phyloP scores from a whole-genome alignment of 64 coral and sea anemone species.

The Anthopleura sola region DNA sequence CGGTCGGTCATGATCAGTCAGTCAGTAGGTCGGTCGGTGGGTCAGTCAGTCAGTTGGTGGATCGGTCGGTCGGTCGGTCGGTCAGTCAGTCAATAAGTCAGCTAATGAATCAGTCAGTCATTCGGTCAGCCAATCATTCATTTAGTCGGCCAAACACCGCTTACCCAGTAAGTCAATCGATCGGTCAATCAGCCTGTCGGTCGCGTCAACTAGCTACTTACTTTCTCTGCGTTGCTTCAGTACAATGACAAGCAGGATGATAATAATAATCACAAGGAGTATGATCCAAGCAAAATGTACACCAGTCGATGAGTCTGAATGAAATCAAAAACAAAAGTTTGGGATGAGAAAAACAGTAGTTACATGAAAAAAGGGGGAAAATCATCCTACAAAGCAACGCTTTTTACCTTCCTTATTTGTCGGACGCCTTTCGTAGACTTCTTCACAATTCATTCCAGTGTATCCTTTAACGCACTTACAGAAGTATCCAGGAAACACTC shows the following conservation, averaged over 20 bases:
- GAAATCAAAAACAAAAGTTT: not conserved
- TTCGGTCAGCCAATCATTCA: no score
- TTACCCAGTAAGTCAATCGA: not conserved
- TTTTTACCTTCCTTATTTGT: no score
- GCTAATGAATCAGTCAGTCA: no score
- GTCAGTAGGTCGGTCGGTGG: no score
- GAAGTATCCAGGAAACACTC: slow-evolving; percentile 47
- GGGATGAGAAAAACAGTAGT: no score
- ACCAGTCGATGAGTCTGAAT: not conserved
- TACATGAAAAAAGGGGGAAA: no score
- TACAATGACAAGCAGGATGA: not conserved
- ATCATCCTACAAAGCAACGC: no score
- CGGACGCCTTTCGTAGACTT: not conserved
- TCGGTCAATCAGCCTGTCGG: not conserved
- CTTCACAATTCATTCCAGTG: slow-evolving; percentile 42
- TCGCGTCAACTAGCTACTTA: not conserved
- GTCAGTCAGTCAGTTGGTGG: no score
- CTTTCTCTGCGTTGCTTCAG: not conserved
- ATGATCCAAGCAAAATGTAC: not conserved
- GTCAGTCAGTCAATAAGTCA: no score
- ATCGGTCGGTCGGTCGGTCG: no score
- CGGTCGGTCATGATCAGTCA: no score
- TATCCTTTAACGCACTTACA: slow-evolving; percentile 58
- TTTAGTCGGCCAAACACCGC: not conserved
- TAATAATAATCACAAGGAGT: not conserved